phyloP scores from a whole-genome alignment of 2,113 vertebrate species.

The Lathamus discolor region DNA sequence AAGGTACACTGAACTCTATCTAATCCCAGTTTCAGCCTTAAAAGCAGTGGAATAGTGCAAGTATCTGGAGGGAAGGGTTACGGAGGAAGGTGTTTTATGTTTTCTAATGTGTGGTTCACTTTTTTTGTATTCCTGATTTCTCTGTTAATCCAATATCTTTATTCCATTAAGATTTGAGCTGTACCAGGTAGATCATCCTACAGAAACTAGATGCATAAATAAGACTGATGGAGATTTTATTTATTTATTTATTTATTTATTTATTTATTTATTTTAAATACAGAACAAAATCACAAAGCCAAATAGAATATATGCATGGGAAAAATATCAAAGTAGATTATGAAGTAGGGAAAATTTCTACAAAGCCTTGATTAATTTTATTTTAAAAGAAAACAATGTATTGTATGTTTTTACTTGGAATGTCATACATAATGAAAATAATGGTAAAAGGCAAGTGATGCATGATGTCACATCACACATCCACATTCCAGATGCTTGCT shows the following conservation, averaged over 20 bases:
- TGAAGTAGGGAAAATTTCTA: background rate
- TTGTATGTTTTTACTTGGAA: background rate
- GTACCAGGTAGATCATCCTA: background rate
- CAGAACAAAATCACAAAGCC: background rate
- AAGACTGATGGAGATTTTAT: background rate
- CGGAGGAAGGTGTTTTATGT: background rate
- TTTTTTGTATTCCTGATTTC: background rate
- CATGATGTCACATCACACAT: accelerated
- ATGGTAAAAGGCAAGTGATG: background rate
- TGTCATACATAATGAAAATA: background rate
- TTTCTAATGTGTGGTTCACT: background rate
- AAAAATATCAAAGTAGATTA: background rate
- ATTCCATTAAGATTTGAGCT: background rate
- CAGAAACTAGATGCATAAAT: background rate
- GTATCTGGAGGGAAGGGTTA: background rate
- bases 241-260: no score
- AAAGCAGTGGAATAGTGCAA: background rate
- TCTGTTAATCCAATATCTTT: background rate
- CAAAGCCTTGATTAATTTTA: background rate
- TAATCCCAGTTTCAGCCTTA: background rate
- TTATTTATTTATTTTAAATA: background rate
- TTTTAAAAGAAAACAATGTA: background rate
- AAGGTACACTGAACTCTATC: background rate
- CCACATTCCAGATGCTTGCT: background rate
- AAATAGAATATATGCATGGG: background rate